phyloP scores from a whole-genome alignment of 2,888 invertebrate species.

The Sipha maydis region DNA sequence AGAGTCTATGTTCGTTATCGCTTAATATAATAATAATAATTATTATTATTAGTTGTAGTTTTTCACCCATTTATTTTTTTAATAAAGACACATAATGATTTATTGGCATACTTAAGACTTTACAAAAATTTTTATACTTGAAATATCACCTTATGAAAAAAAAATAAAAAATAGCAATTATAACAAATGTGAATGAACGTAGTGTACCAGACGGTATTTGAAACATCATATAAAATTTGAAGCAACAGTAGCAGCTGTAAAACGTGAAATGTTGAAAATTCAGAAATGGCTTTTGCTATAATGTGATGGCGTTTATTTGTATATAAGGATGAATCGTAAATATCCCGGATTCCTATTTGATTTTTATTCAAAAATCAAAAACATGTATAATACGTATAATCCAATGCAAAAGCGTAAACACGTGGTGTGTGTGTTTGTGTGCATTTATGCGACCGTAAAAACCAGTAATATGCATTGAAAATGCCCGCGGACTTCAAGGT shows the following conservation, averaged over 20 bases:
- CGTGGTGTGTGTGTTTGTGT: not conserved
- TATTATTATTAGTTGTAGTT: too few species aligned
- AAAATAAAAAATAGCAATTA: too few species aligned
- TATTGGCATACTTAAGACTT: too few species aligned
- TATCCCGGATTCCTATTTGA: not conserved
- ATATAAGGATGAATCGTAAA: not conserved
- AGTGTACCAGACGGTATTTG: too few species aligned
- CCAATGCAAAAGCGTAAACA: not conserved
- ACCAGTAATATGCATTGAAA: conserved; percentile 7
- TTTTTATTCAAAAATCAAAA: not conserved
- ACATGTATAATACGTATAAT: not conserved
- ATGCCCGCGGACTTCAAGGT: conserved; percentile 36
- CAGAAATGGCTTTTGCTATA: not conserved
- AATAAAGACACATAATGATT: too few species aligned
- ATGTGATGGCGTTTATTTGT: not conserved
- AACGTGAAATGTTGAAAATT: not conserved
- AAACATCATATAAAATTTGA: too few species aligned
- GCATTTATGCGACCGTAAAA: not conserved
- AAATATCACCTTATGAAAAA: too few species aligned
- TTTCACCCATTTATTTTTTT: too few species aligned
- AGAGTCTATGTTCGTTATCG: too few species aligned
- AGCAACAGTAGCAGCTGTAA: not conserved
- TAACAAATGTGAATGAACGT: too few species aligned
- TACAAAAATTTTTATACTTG: too few species aligned
- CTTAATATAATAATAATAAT: too few species aligned